These are phyloP conservation scores for Porites cylindrica DNA, from an alignment of 92 coral and sea anemone genomes.

Conservation along the genomic window DNA sequence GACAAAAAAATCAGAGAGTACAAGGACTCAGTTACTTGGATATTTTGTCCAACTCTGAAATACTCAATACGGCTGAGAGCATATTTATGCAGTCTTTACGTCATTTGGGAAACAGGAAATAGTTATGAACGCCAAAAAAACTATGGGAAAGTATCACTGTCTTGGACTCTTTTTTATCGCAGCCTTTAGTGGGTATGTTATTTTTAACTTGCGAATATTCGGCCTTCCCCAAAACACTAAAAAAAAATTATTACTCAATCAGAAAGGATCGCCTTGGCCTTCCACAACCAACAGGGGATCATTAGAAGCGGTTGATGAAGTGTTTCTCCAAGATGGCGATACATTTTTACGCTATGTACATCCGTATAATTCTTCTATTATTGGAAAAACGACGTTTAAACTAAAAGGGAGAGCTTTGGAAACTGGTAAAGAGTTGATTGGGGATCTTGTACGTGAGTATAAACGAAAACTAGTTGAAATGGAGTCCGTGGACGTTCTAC, in stretches of 20 bases:
- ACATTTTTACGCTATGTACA: neutral
- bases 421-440: neutral
- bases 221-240: neutral
- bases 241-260: neutral
- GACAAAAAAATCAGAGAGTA: no score
- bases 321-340: neutral
- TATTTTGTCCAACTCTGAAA: no score
- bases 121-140: neutral
- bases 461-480: neutral
- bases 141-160: neutral
- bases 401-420: neutral
- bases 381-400: neutral
- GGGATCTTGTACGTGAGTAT: neutral
- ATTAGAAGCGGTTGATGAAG: neutral
- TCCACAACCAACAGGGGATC: neutral
- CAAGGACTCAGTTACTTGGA: no score
- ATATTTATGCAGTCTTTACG: no score
- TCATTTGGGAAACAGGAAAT: no score
- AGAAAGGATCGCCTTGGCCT: neutral
- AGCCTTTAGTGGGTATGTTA: neutral
- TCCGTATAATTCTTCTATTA: neutral
- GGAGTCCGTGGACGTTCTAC: neutral
- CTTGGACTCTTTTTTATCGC: neutral
- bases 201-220: neutral
- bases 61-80: no score